Evolutionary conservation across 2,113 vertebrate genomes (phyloP).

Genomic region (Anguilla japonica): DNA sequence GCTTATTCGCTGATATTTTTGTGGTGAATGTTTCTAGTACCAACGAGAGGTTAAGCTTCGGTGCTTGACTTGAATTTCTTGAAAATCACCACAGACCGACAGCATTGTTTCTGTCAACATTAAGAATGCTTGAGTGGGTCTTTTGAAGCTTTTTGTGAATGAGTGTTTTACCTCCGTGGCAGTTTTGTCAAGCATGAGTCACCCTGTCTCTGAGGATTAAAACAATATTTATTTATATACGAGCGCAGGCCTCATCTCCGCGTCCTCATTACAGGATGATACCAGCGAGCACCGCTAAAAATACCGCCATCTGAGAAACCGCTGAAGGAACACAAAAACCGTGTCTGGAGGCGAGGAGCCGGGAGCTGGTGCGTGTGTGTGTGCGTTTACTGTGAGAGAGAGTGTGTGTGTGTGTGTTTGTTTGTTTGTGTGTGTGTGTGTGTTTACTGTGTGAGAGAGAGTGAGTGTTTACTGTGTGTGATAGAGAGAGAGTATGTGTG

Average conservation of each 20-base stretch:
- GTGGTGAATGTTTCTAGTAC: background rate
- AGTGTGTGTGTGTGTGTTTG: background rate
- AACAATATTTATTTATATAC: conserved; percentile 10
- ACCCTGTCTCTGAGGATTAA: conserved; percentile 3
- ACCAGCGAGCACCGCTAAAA: background rate
- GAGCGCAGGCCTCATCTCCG: background rate
- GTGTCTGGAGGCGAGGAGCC: background rate
- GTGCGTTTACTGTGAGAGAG: no score
- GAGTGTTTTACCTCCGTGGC: background rate
- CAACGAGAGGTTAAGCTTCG: background rate
- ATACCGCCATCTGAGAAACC: conserved; percentile 1
- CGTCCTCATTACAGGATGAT: conserved; percentile 1
- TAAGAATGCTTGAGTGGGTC: background rate
- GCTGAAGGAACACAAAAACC: background rate
- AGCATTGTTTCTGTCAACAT: background rate
- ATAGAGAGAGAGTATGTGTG: no score
- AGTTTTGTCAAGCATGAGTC: conserved; percentile 6
- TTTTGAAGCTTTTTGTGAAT: conserved; percentile 8
- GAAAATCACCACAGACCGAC: background rate
- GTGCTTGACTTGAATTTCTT: background rate
- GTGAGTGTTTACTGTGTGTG: no score
- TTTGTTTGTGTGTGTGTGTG: background rate
- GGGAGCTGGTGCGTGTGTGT: background rate
- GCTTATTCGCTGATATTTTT: no score
- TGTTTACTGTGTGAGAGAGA: no score